phyloP scores from a whole-genome alignment of 2,113 vertebrate species.

The Sinocyclocheilus anshuiensis region DNA sequence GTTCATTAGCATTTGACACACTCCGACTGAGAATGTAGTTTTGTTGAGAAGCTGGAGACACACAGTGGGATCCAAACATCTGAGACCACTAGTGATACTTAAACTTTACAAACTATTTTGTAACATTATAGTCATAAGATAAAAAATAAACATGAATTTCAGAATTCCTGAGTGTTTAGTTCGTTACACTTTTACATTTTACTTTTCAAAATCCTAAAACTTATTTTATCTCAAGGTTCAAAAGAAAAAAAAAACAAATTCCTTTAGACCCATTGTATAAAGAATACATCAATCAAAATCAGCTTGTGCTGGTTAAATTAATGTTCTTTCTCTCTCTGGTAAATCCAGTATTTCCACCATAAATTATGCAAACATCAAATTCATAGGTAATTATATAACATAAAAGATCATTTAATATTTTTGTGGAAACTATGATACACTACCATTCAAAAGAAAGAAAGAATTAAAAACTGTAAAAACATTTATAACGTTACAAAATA shows the following conservation, averaged over 20 bases:
- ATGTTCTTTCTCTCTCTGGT: neutral
- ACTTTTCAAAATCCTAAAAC: neutral
- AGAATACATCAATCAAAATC: neutral
- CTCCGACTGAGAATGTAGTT: neutral
- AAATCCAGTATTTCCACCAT: too few species aligned
- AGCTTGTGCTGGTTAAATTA: neutral
- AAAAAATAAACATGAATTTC: neutral
- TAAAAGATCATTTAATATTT: too few species aligned
- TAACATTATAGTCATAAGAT: neutral
- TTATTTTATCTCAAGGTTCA: neutral
- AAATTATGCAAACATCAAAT: neutral
- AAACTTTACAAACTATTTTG: constrained; percentile 21
- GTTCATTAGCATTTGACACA: constrained; percentile 41
- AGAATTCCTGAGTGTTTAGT: neutral
- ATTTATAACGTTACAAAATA: too few species aligned
- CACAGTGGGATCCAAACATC: neutral
- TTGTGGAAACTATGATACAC: too few species aligned
- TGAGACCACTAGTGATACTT: neutral
- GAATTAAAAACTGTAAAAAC: too few species aligned
- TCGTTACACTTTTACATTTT: neutral
- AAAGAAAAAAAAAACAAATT: neutral
- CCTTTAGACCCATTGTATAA: neutral
- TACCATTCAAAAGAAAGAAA: too few species aligned
- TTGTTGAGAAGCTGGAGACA: constrained; percentile 18
- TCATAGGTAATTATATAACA: neutral